phyloP scores from a whole-genome alignment of 2,888 invertebrate species.

The Lasioglossum vierecki region DNA sequence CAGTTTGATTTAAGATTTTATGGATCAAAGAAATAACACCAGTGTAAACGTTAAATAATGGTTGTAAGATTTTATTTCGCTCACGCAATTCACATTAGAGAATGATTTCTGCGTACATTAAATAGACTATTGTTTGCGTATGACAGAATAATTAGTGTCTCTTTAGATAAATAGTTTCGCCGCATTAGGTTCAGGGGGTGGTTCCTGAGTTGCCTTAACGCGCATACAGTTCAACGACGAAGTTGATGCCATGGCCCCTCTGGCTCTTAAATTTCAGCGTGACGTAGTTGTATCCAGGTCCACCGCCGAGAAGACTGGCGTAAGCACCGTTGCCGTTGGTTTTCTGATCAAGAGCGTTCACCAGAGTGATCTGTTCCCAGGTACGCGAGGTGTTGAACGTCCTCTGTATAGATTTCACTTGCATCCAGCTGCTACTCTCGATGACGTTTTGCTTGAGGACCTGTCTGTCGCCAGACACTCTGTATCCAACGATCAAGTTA shows the following conservation, averaged over 20 bases:
- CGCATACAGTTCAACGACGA: conserved; percentile 83
- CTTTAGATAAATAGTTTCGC: neutral
- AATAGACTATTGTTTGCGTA: neutral
- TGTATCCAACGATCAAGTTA: conserved; percentile 71
- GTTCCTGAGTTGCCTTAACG: conserved; percentile 10
- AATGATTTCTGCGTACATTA: neutral
- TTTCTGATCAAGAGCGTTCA: conserved; percentile 83
- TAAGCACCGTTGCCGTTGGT: conserved; percentile 84
- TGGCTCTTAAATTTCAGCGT: conserved; percentile 84
- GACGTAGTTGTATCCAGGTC: conserved; percentile 79
- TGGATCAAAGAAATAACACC: neutral
- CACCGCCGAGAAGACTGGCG: conserved; percentile 81
- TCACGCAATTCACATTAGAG: neutral
- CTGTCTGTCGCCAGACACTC: conserved; percentile 70
- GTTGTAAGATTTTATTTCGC: neutral
- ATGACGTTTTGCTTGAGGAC: conserved; percentile 63
- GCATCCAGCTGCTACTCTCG: conserved; percentile 73
- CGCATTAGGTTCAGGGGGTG: too few relatives aligned
- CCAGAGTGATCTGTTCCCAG: conserved; percentile 78
- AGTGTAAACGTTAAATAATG: neutral
- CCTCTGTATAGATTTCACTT: conserved; percentile 70
- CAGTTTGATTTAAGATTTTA: neutral
- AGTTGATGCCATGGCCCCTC: conserved; percentile 83
- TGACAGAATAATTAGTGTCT: neutral
- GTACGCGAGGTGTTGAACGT: conserved; percentile 64